A percentile compares a stretch with the other conserved stretches of the same genome.
These are phyloP conservation scores for Heliconius cydno DNA, from an alignment of 2,888 invertebrate species.

Conservation along the genomic window DNA sequence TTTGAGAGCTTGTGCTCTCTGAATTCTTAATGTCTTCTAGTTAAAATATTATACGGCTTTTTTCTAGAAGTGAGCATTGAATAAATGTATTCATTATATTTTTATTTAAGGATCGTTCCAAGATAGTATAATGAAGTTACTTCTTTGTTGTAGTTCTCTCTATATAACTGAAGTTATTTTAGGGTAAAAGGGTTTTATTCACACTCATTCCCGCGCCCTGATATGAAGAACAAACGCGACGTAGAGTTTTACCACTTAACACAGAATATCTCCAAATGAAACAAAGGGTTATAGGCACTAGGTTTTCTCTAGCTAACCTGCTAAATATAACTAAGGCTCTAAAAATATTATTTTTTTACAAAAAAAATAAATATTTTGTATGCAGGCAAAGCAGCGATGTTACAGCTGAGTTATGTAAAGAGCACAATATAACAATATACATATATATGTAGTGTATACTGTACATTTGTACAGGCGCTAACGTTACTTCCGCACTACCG, in stretches of 20 bases:
- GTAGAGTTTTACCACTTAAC: too few species aligned
- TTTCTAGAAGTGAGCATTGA: background rate
- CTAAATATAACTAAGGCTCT: too few species aligned
- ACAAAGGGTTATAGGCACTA: too few species aligned
- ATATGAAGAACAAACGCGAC: too few species aligned
- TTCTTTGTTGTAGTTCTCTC: background rate
- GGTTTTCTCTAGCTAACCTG: too few species aligned
- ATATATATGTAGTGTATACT: background rate
- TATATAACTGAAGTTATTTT: too few species aligned
- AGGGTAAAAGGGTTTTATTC: too few species aligned
- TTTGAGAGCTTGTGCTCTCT: background rate
- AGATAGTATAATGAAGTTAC: background rate
- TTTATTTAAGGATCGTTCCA: background rate
- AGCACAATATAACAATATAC: background rate
- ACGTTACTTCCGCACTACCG: constrained; percentile 11
- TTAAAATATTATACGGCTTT: background rate
- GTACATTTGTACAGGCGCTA: background rate
- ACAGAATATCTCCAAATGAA: too few species aligned
- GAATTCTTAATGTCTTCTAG: background rate
- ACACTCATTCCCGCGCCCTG: too few species aligned
- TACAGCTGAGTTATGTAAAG: background rate
- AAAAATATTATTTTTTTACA: too few species aligned
- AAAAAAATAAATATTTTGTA: too few species aligned
- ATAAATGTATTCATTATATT: background rate
- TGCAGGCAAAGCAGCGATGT: too few species aligned